Percentiles rank a stretch among this genome's conserved stretches.
Conservation (phyloP, 2,113 vertebrate species). For the cat (Felis catus) region F.catus_Fca126_mat1.0 CM031425.1:39408501-39409000, state of each 20-base stretch:
- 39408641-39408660: background rate
- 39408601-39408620: background rate
- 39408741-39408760: background rate
- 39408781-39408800: background rate
- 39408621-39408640: background rate
- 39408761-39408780: background rate
- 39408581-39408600: conserved; percentile 7
- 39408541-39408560: background rate
- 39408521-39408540: background rate
- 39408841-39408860: background rate
- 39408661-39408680: background rate
- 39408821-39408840: background rate
- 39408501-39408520: conserved; percentile 28
- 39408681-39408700: background rate
- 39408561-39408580: conserved; percentile 30
- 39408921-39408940: background rate
- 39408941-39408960: background rate
- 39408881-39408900: background rate
- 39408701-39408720: background rate
- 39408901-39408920: background rate
- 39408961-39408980: background rate
- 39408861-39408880: background rate
- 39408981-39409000: conserved; percentile 13
- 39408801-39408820: background rate
- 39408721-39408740: background rate